These are phyloP conservation scores for Leptinotarsa lineolata DNA, from an alignment of 1,140 invertebrate genomes.

Conservation along the genomic window DNA sequence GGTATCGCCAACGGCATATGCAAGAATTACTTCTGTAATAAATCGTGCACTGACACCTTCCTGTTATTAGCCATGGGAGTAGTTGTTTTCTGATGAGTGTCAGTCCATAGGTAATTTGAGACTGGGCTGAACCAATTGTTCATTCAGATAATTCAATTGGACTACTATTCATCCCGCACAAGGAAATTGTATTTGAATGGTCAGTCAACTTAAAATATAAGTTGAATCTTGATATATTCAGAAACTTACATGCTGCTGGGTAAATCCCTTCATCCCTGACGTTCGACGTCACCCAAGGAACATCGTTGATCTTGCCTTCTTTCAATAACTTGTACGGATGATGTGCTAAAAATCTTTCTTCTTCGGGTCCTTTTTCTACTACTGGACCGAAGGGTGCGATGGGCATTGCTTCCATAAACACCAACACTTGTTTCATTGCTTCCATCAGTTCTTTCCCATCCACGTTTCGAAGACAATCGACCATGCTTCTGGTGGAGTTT, in stretches of 20 bases:
- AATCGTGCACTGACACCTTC: too few species aligned
- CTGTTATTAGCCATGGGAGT: too few species aligned
- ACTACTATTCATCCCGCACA: too few species aligned
- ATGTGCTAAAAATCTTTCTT: constrained; percentile 60
- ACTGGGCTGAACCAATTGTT: too few species aligned
- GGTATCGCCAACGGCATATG: too few species aligned
- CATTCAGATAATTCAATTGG: too few species aligned
- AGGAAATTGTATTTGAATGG: too few species aligned
- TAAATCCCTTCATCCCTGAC: constrained; percentile 52
- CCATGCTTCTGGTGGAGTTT: constrained; percentile 61
- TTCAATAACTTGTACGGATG: constrained; percentile 59
- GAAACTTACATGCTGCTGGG: constrained; percentile 39
- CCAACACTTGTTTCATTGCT: constrained; percentile 30
- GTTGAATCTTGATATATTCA: not conserved
- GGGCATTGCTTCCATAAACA: constrained; percentile 43
- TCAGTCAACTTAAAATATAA: not conserved
- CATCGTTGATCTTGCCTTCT: constrained; percentile 54
- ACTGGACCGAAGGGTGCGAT: constrained; percentile 48
- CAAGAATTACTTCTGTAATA: too few species aligned
- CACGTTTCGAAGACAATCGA: constrained; percentile 67
- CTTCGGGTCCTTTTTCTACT: constrained; percentile 46
- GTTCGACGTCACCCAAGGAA: constrained; percentile 54
- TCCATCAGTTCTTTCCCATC: constrained; percentile 23
- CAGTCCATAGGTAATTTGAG: too few species aligned
- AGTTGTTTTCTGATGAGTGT: too few species aligned